Conservation (phyloP, 2,113 vertebrate genomes). For the Alaudala cheleensis region DNA sequence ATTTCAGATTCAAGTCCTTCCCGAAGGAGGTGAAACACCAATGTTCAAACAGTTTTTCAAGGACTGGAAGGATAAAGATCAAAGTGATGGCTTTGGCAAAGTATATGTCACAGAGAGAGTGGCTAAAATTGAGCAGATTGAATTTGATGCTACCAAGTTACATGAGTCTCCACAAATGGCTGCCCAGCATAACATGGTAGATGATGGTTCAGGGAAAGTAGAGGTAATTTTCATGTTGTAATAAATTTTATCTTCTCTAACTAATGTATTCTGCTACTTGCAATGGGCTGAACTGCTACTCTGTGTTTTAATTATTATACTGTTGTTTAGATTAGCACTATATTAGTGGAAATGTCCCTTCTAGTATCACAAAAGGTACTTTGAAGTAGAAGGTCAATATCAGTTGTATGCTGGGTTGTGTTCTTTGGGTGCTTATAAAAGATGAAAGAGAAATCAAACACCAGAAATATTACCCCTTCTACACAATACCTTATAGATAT, state of each 20-base stretch:
- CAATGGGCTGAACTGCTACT: background rate
- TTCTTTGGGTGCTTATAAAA: background rate
- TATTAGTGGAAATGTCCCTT: background rate
- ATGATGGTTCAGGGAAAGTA: constrained; percentile 84
- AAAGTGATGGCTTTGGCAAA: constrained; percentile 87
- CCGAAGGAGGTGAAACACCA: constrained; percentile 89
- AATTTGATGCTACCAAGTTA: constrained; percentile 88
- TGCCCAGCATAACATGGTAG: constrained; percentile 90
- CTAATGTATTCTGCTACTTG: background rate
- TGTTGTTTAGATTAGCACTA: background rate
- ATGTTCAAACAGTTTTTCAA: constrained; percentile 93
- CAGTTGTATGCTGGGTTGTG: background rate
- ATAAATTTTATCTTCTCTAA: background rate
- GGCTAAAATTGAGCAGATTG: constrained; percentile 82
- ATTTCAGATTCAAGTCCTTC: constrained; percentile 90
- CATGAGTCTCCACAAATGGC: constrained; percentile 87
- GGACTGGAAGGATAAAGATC: constrained; percentile 85
- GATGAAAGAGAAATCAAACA: background rate
- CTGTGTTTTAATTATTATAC: background rate
- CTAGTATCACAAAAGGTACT: background rate
- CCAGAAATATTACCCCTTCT: background rate
- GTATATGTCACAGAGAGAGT: constrained; percentile 86
- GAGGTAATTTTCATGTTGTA: constrained; percentile 73
- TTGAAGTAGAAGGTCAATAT: background rate
- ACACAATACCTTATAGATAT: background rate